Base-by-base conservation (phyloP, 1,140 invertebrate genomes). In the Riptortus pedestris region DNA sequence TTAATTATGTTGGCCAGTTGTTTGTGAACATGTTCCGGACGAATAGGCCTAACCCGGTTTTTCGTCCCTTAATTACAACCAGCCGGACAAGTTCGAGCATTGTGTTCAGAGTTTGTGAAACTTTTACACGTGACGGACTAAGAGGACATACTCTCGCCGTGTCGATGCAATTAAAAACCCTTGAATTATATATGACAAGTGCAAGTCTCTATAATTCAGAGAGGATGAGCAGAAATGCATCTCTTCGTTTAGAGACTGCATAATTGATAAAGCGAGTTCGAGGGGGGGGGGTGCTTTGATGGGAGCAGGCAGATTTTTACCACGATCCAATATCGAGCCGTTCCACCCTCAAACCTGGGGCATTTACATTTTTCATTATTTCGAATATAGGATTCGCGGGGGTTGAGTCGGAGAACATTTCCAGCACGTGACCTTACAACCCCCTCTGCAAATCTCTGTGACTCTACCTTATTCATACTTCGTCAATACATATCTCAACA, bases 1-100 rank as follows among this genome's bases (percentile, higher is more conserved):
- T 58, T 66, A 16, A 57, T 66, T 59, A 60, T 29, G 22, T 43
- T 2, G 43, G 22, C 51, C 14, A 24, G 61, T 62, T 47, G 61
- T 51, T 51, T n/a, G n/a, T n/a, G n/a, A n/a, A n/a, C n/a, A n/a
- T n/a, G n/a, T n/a, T n/a, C n/a, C n/a, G n/a, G n/a, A n/a, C n/a
- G n/a, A n/a, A n/a, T n/a, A n/a, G n/a, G n/a, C n/a, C n/a, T n/a
- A n/a, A n/a, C n/a, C n/a, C n/a, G n/a, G n/a, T n/a, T n/a, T 38
- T 38, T 38, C 31, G 12, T 55, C 24, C 51, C 24, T 24, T 55
- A 55, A 55, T 55, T 55, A 55, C 51, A 26, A 14, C 18, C 20
- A 24, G 12, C 18, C 26, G 51, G 51, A 55, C 51, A 55, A 55
- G 51, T 55, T 38, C 31, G 31, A n/a, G 31, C 31, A 14, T 14